Conservation (phyloP, 2,888 invertebrate species). For the Nymphalis polychloros region DNA sequence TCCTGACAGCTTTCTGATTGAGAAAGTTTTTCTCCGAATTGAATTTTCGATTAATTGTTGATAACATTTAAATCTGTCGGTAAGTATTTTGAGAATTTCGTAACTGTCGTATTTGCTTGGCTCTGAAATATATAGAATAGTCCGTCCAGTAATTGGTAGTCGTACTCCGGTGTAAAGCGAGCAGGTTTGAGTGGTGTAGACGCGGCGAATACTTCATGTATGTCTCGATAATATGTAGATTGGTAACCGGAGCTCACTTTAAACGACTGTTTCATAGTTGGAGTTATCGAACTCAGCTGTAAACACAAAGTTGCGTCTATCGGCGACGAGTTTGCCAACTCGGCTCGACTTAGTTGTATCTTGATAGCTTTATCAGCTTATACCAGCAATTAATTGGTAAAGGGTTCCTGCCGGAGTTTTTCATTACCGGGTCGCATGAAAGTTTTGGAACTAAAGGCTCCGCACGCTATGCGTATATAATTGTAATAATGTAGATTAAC, state of each 20-base stretch:
- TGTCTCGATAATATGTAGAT: not conserved
- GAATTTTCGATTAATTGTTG: conserved; percentile 30
- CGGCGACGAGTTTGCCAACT: conserved; percentile 1
- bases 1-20: conserved; percentile 30
- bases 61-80: conserved; percentile 10
- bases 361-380: conserved; percentile 15
- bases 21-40: conserved; percentile 29
- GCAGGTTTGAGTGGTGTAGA: no score
- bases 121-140: no score
- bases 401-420: conserved; percentile 15
- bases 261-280: conserved; percentile 13
- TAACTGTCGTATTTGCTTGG: no score
- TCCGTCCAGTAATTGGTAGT: no score
- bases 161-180: no score
- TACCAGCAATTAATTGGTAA: conserved; percentile 12
- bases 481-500: conserved; percentile 16
- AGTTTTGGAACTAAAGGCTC: conserved; percentile 8
- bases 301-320: conserved; percentile 3
- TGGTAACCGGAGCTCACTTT: not conserved
- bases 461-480: conserved; percentile 13
- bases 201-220: no score
- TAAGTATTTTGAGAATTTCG: no score
- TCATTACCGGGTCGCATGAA: conserved; percentile 19
- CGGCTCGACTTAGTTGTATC: conserved; percentile 1
- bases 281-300: conserved; percentile 1